phyloP scores from a whole-genome alignment of 2,113 vertebrate genomes.

The Ovis canadensis region DNA sequence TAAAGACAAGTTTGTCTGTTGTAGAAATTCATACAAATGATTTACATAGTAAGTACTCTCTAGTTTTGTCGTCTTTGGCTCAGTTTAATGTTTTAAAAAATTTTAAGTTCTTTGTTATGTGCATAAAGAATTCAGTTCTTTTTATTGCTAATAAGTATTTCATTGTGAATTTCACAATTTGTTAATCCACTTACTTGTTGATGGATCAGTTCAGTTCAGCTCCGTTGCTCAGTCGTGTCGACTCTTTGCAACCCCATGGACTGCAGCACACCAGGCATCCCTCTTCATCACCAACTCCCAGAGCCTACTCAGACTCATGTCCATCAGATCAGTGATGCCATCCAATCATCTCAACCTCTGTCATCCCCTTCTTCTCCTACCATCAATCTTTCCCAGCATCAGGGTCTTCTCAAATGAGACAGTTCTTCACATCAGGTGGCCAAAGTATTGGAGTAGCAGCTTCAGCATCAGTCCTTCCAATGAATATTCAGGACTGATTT shows the following conservation, averaged over 20 bases:
- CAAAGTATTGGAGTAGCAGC: neutral
- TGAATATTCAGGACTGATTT: neutral
- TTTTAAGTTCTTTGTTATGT: neutral
- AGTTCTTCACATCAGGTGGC: neutral
- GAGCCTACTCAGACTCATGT: neutral
- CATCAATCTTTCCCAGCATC: neutral
- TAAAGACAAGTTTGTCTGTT: neutral
- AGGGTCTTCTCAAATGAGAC: neutral
- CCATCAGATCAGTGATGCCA: accelerated
- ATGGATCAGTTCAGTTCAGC: neutral
- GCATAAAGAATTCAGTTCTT: neutral
- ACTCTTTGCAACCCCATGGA: neutral
- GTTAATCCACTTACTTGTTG: neutral
- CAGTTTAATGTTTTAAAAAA: neutral
- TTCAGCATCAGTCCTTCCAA: neutral
- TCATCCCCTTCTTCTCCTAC: neutral
- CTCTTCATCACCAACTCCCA: neutral
- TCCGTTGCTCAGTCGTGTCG: neutral
- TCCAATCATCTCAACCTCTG: neutral
- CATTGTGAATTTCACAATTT: neutral
- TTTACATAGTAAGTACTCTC: neutral
- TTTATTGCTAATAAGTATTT: neutral
- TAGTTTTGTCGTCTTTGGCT: neutral
- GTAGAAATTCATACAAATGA: neutral
- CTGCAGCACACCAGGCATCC: neutral